A percentile compares a stretch with the other conserved stretches of the same genome.
Evolutionary conservation across 2,113 vertebrate genomes (phyloP).

Genomic region (Sorex araneus): DNA sequence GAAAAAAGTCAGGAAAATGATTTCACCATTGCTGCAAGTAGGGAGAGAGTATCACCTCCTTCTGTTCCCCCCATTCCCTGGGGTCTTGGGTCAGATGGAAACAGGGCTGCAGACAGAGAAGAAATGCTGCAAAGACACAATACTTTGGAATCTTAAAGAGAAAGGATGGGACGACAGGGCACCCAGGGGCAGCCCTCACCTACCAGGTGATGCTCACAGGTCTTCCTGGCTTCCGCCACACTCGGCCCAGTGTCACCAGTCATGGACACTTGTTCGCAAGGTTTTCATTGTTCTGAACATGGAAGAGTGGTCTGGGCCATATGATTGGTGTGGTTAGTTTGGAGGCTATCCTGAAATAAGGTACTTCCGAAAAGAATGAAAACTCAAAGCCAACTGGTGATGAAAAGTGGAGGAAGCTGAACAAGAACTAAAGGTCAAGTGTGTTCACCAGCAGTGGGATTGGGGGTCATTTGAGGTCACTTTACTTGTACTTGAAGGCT

Average conservation of each 20-base stretch:
- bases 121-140: neutral
- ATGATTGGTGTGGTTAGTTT: neutral
- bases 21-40: neutral
- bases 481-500: neutral
- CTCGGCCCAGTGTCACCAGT: neutral
- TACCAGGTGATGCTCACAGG: neutral
- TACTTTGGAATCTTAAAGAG: neutral
- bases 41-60: neutral
- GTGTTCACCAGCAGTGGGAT: neutral
- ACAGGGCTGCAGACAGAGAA: neutral
- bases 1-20: constrained; percentile 39
- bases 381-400: neutral
- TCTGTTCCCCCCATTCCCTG: neutral
- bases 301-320: neutral
- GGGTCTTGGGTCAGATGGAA: neutral
- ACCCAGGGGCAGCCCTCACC: neutral
- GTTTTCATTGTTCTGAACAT: neutral
- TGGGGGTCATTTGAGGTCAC: neutral
- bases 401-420: neutral
- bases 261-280: neutral
- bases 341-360: neutral
- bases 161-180: too few relatives aligned
- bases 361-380: neutral
- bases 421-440: neutral
- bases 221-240: neutral